Evolutionary conservation across 2,888 invertebrate genomes (phyloP).

Genomic region (Cylindroiulus punctatus): DNA sequence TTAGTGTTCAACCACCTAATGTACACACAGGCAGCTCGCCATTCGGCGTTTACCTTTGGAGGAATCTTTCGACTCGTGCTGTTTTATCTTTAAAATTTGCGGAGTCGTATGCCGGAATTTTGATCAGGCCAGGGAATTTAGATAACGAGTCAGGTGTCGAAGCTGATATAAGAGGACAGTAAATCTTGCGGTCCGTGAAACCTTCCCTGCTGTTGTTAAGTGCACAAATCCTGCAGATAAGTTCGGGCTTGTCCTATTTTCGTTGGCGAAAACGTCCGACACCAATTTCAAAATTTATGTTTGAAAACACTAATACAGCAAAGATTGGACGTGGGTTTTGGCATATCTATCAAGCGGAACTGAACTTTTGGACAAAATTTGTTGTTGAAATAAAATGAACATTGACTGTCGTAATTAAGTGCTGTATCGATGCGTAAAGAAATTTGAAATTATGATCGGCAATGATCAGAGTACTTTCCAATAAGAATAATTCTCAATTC

Average conservation of each 20-base stretch:
- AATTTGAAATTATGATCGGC: no score
- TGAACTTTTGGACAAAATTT: no score
- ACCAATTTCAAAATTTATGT: no score
- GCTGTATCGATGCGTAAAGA: no score
- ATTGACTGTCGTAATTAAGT: no score
- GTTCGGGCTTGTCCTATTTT: neutral
- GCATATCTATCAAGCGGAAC: no score
- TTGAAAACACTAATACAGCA: no score
- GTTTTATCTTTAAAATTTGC: neutral
- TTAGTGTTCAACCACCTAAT: neutral
- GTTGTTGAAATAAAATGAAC: no score
- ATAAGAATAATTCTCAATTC: no score
- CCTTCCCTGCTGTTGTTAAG: conserved; percentile 12
- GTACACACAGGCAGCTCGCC: neutral
- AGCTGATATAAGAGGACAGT: neutral
- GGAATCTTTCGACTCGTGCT: conserved; percentile 13
- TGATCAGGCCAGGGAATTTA: conserved; percentile 50
- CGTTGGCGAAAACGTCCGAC: neutral
- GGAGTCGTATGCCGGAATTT: conserved; percentile 38
- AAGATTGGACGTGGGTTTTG: no score
- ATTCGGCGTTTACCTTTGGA: neutral
- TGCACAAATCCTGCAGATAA: neutral
- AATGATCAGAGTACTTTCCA: no score
- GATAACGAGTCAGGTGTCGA: conserved; percentile 47
- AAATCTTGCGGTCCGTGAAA: conserved; percentile 16